phyloP scores from a whole-genome alignment of 2,797 vertebrate species.

The Bucorvus abyssinicus region DNA sequence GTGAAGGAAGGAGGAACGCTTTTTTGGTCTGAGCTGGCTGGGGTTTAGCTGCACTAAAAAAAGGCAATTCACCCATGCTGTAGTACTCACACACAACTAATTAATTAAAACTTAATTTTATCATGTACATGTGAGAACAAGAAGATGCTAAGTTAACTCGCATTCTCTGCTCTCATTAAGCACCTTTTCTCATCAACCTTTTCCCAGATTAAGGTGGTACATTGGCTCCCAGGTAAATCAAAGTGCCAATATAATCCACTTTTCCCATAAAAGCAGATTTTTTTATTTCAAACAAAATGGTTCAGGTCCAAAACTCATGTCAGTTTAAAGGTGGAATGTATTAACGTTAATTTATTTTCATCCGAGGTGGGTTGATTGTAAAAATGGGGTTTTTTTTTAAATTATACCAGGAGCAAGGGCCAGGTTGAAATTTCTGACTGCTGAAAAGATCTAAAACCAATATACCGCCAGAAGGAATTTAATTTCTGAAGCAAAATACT shows the following conservation, averaged over 20 bases:
- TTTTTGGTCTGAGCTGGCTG: background rate
- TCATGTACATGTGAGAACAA: background rate
- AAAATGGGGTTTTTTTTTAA: slow-evolving; percentile 65
- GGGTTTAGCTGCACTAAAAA: background rate
- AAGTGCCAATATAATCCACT: slow-evolving; percentile 57
- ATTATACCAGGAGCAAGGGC: slow-evolving; percentile 44
- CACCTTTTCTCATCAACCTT: slow-evolving; percentile 8
- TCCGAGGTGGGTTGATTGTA: slow-evolving; percentile 52
- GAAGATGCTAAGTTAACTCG: background rate
- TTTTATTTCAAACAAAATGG: slow-evolving; percentile 49
- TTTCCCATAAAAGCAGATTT: slow-evolving; percentile 54
- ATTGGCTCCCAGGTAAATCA: slow-evolving; percentile 60
- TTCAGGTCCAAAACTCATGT: slow-evolving; percentile 56
- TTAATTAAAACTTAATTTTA: slow-evolving; percentile 13
- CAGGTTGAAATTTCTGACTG: slow-evolving; percentile 48
- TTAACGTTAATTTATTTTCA: slow-evolving; percentile 40
- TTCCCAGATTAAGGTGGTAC: slow-evolving; percentile 30
- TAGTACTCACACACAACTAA: background rate
- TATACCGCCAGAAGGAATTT: background rate
- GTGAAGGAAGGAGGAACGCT: background rate
- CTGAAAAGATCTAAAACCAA: background rate
- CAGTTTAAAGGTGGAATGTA: slow-evolving; percentile 57
- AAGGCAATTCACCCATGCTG: background rate
- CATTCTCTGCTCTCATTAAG: slow-evolving; percentile 19
- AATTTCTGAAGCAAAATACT: slow-evolving; percentile 25